Base-by-base conservation (phyloP, 2,113 vertebrate species). In the Acinonyx jubatus region DNA sequence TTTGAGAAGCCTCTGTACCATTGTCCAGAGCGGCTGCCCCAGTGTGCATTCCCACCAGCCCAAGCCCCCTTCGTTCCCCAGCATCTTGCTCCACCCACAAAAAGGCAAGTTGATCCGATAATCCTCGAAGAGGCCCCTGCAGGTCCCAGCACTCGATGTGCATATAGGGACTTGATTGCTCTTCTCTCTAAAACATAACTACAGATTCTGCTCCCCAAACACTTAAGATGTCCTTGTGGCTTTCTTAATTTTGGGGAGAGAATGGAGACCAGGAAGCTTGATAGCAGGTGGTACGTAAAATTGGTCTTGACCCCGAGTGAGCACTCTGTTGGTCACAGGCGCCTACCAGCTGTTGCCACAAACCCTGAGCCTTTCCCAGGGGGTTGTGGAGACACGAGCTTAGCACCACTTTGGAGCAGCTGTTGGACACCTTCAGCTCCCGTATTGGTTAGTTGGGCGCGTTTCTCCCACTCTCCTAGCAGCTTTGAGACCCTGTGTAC, bases 101-200 rank as follows among this genome's bases (percentile, higher is more conserved):
- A 45, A 15, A 25, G 13, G 38, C 36, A 1, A 1, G 38, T 7
- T 3, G 73, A 45, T 27, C 12, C 0, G 0, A 14, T 45, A 25
- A 0, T 25, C 23, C 1, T 27, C 25, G 0, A 12, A 3, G 21
- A 68, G 25, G 73, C 73, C 15, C 2, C 13, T 29, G 38, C 12
- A 15, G 5, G 25, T 76, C 73, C 6, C 0, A 3, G 45, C 7
- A 45, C 25, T 2, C 0, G 21, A 19, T 0, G 5, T 74, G 71
- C 0, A 0, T 27, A 6, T 29, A 1, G 1, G 23, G 73, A 29
- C 25, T 15, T n/a, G 7, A n/a, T n/a, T 7, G 25, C 3, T 74
- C 4, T 45, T 27, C 0, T 3, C 36, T 73, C 1, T 1, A 3
- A 1, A 5, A 41, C 12, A 0, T 8, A 8, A 45, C 38, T 7